Evolutionary conservation across 2,797 vertebrate species (phyloP).

Genomic region (Halcyon smyrnensis): DNA sequence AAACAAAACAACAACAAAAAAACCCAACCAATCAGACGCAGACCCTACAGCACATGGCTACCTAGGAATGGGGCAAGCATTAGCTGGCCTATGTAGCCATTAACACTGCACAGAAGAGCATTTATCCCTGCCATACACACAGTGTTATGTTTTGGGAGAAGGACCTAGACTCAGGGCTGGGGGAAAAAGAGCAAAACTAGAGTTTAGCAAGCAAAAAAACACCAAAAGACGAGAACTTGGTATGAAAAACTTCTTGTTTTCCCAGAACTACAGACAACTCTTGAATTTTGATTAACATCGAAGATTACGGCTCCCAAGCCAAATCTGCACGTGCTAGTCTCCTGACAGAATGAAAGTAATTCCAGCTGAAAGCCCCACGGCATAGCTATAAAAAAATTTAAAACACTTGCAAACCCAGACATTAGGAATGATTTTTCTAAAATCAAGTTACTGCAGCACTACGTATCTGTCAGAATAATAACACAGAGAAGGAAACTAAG

Average conservation of each 20-base stretch:
- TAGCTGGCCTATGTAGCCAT: neutral
- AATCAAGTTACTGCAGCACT: neutral
- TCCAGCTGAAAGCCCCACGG: neutral
- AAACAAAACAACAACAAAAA: no score
- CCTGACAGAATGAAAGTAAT: neutral
- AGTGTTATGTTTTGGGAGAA: neutral
- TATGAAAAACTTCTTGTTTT: neutral
- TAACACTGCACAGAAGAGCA: neutral
- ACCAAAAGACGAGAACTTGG: neutral
- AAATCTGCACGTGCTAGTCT: neutral
- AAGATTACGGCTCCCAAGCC: neutral
- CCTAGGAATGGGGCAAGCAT: neutral
- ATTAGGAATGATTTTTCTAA: neutral
- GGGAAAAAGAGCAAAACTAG: neutral
- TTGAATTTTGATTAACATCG: neutral
- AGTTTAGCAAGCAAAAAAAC: neutral
- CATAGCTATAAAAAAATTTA: neutral
- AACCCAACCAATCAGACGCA: neutral
- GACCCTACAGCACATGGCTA: neutral
- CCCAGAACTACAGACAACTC: neutral
- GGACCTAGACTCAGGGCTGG: accelerated
- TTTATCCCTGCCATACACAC: neutral
- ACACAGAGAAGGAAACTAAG: neutral
- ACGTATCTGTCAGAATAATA: neutral
- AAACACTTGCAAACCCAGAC: neutral